Base-by-base conservation (phyloP, 2,113 vertebrate genomes). In the Nycticebus coucang region DNA sequence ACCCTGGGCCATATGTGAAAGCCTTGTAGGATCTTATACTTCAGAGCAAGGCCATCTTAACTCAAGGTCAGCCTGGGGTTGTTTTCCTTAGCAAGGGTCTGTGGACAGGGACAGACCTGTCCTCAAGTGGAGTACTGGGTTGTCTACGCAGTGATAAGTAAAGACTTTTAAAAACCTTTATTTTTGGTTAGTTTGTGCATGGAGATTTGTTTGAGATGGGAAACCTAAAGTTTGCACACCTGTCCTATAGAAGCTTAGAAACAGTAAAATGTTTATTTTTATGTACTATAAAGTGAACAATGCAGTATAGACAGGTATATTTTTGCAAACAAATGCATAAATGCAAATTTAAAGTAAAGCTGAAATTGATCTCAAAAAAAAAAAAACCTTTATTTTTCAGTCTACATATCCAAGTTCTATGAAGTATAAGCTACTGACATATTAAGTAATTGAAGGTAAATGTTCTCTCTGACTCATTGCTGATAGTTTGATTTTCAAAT, bases 231-330 rank as follows among this genome's bases (percentile, higher is more conserved):
- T 95, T 95, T 79, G 96, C 97, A 97, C 89, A 83, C 96, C 95
- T 12, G 96, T 98, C 96, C 97, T 97, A 14, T 97, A 97, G 97
- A 98, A 98, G 93, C 81, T 98, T 98, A 96, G 91, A 98, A 97
- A 98, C 95, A 98, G 97, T 98, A 97, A 98, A 98, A 19, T 0
- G 97, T 96, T 97, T 88, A 79, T 90, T 95, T 50, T 97, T 92
- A 95, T 89, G 91, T 87, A 89, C 26, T 86, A 91, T 72, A 92
- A 83, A 89, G 75, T 84, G 72, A 97, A 93, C 59, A 89, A 6
- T 86, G n/a, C 62, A 92, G 87, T 90, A 96, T 91, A 68, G 93
- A 95, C 72, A 94, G 93, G 93, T 69, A 64, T 96, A 74, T 93
- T 95, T 97, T 95, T 95, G 92, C 92, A 89, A 95, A 94, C 28